Base-by-base conservation (phyloP, 1,140 invertebrate species). In the Rhopalosiphum padi region DNA sequence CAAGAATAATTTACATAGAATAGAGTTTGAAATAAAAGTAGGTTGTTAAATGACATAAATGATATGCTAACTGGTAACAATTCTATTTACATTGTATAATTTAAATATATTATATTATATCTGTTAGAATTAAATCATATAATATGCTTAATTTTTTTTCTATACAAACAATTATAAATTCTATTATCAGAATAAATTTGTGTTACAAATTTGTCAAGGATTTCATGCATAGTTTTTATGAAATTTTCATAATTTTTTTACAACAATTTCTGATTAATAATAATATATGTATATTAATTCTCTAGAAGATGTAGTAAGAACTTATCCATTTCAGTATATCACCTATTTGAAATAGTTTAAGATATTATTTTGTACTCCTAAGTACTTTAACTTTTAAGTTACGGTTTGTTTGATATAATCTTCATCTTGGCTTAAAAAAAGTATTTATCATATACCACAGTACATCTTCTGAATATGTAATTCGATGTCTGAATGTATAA, bases 1-100 rank as follows among this genome's bases (percentile, higher is more conserved):
- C 1, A 53, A 30, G 23, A 77, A 53, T 90, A 68, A 90, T 90
- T 90, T 68, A 41, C 51, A 90, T 90, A 90, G 89, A 90, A 55
- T 90, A 60, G 53, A 60, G 55, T 90, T 90, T 68, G 2, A 60
- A 30, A 60, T 90, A 90, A 23, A 90, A 77, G 89, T 90, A 60
- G 89, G 89, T 90, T 60, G 37, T 37, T 60, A 68, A 37, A 90
- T 86, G 25, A 48, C 37, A n/a, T 41, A 41, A 41, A 43, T 85
- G 22, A 46, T 86, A 86, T 41, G 23, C 60, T 68, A 68, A 68
- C 60, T 35, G 60, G 43, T 86, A 46, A 86, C 23, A 86, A n/a
- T 86, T 86, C 43, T 86, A 86, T n/a, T 51, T 48, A 46, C 46
- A 86, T 46, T 46, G 85, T 86, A 46, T 46, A 48, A 86, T 46